These are phyloP conservation scores for human (Homo sapiens) DNA, from an alignment of 2,113 vertebrate genomes.

Conservation along the genomic window GRCh38 chr3:3836501-3837000, in stretches of 20 bases:
- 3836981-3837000: neutral
- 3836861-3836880: neutral
- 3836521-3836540: neutral
- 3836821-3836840: neutral
- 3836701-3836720: neutral
- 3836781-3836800: neutral
- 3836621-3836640: constrained; percentile 53
- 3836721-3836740: neutral
- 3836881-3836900: neutral
- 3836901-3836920: too few species aligned
- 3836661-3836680: constrained; percentile 21
- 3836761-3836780: neutral
- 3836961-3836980: neutral
- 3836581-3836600: constrained; percentile 82
- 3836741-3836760: neutral
- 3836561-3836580: neutral
- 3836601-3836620: constrained; percentile 83
- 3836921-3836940: neutral
- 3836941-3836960: neutral
- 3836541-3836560: neutral
- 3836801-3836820: neutral
- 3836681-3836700: neutral
- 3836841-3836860: neutral
- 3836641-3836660: neutral
- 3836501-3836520: neutral